These are phyloP conservation scores for Nixonia krombeini DNA, from an alignment of 1,140 invertebrate genomes.

Conservation along the genomic window DNA sequence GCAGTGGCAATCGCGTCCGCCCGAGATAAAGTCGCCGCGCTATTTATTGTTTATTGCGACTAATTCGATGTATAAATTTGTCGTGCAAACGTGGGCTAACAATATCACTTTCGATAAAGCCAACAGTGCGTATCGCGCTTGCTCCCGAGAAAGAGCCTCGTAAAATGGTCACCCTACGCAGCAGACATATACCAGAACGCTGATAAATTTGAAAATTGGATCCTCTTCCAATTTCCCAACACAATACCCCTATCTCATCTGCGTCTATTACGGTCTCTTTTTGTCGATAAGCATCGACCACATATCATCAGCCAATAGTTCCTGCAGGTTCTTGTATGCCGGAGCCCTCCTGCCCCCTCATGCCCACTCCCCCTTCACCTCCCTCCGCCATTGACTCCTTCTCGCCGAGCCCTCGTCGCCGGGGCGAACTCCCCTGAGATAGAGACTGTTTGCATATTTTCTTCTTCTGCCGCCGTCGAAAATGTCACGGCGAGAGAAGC, in stretches of 20 bases:
- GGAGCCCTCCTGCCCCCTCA: background rate
- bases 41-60: too few relatives aligned
- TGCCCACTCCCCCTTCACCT: too few relatives aligned
- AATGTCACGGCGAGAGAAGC: background rate
- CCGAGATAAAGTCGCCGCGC: too few relatives aligned
- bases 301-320: background rate
- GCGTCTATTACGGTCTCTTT: constrained; percentile 4
- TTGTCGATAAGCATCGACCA: constrained; percentile 2
- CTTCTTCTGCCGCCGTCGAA: background rate
- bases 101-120: too few relatives aligned
- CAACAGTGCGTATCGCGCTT: background rate
- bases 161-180: constrained; percentile 2
- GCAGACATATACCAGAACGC: background rate
- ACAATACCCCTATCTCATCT: constrained; percentile 6
- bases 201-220: constrained; percentile 3
- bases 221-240: constrained; percentile 4
- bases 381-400: background rate
- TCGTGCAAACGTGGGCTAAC: too few relatives aligned
- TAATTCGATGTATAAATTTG: too few relatives aligned
- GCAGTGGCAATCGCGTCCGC: too few relatives aligned
- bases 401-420: background rate
- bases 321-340: background rate
- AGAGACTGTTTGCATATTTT: constrained; percentile 2
- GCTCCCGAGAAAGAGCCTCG: background rate
- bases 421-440: background rate